Percentiles rank a stretch among this genome's conserved stretches.
Conservation (phyloP, 2,888 invertebrate species). For the Apeira syringaria region DNA sequence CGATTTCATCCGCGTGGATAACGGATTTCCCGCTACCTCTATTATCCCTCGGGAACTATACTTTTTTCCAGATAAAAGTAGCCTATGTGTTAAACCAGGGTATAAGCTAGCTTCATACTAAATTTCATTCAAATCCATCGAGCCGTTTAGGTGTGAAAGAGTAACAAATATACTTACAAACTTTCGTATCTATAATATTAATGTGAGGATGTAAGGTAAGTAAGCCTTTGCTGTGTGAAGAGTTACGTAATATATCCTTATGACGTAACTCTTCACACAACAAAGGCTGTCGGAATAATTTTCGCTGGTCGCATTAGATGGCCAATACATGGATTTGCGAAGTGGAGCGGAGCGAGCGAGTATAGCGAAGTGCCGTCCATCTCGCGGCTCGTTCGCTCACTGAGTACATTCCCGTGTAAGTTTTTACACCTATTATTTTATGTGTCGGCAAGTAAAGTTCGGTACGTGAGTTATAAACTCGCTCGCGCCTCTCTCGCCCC, state of each 20-base stretch:
- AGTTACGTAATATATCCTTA: conserved; percentile 11
- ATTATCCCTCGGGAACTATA: too few species aligned
- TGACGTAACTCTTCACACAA: conserved; percentile 23
- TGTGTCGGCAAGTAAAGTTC: conserved; percentile 84
- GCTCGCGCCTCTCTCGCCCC: conserved; percentile 82
- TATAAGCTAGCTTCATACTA: too few species aligned
- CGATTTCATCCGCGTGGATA: too few species aligned
- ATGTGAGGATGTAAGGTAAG: too few species aligned
- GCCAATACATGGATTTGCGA: conserved; percentile 20
- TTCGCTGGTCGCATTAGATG: conserved; percentile 22
- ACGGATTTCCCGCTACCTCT: too few species aligned
- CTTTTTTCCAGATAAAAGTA: too few species aligned
- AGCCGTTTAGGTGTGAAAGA: too few species aligned
- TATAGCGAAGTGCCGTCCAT: conserved; percentile 64
- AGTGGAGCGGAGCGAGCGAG: conserved; percentile 30
- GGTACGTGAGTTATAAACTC: conserved; percentile 84
- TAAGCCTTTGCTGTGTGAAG: too few species aligned
- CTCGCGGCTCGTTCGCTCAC: conserved; percentile 74
- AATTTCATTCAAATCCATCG: too few species aligned
- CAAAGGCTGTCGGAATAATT: conserved; percentile 34
- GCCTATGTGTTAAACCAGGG: too few species aligned
- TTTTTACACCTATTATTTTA: conserved; percentile 84
- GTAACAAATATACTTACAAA: too few species aligned
- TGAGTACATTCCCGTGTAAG: conserved; percentile 84
- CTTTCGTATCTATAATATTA: too few species aligned